phyloP scores from a whole-genome alignment of 2,888 invertebrate genomes.

The Lasioglossum oenotherae region DNA sequence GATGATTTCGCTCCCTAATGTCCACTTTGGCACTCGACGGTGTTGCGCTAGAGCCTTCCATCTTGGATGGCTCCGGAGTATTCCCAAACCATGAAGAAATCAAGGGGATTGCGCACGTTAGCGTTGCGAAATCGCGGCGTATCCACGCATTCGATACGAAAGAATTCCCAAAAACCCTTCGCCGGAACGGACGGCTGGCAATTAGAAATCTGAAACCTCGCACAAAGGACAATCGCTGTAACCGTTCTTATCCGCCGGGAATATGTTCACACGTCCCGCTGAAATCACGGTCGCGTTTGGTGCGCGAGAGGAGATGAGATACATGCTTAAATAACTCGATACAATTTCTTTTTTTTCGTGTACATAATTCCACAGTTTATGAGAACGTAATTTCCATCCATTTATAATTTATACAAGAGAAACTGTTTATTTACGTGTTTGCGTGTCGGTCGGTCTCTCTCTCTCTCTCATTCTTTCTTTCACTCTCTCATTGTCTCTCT shows the following conservation, averaged over 20 bases:
- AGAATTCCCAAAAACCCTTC: constrained; percentile 14
- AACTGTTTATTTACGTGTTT: constrained; percentile 40
- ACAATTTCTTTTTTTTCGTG: constrained; percentile 14
- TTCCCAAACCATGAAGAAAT: constrained; percentile 46
- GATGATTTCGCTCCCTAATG: constrained; percentile 33
- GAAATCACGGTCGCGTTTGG: constrained; percentile 52
- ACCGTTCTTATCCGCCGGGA: constrained; percentile 16
- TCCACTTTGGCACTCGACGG: constrained; percentile 15
- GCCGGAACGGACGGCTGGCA: constrained; percentile 7
- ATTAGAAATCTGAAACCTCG: not conserved
- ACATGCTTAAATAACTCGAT: constrained; percentile 51
- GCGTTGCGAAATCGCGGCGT: constrained; percentile 37
- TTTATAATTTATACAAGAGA: constrained; percentile 61
- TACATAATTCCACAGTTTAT: constrained; percentile 41
- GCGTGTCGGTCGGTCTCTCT: not conserved
- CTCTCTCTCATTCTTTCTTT: not conserved
- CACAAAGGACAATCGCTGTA: constrained; percentile 26
- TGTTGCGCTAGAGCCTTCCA: constrained; percentile 23
- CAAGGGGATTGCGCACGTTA: constrained; percentile 36
- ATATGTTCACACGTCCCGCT: constrained; percentile 50
- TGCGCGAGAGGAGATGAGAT: constrained; percentile 41
- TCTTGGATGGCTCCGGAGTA: constrained; percentile 32
- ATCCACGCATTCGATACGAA: constrained; percentile 42
- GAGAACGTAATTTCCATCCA: constrained; percentile 50
- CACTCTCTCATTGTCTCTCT: not conserved